Evolutionary conservation across 2,113 vertebrate species (phyloP), one percentile per base, ranked within the genome.

Genomic region (Aspiorhynchus laticeps): DNA sequence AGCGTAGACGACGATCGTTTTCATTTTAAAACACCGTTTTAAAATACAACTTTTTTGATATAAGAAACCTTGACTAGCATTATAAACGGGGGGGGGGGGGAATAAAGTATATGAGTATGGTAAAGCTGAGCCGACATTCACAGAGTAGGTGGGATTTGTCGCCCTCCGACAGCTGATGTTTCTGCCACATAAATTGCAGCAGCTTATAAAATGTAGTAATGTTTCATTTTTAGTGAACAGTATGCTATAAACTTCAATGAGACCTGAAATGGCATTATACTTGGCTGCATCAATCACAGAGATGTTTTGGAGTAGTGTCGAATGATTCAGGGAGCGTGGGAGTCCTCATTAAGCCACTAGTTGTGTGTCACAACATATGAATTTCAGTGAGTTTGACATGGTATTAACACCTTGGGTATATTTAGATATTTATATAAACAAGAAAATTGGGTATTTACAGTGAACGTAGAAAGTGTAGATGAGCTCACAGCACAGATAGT

Each of bases 281-380:
- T 84, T 84, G 82, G 67, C 67, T 84, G 67, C 67, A 84, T 84
- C 69, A 73, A 74, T 84, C 65, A 74, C 82, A 17, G 38, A 84
- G 51, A 33, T 79, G 51, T 74, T 83, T 77, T 56, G 51, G 78
- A 85, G 48, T 78, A 84, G 81, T 73, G 41, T 31, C 63, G 73
- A 77, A 75, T 87, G 83, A 86, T 89, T 77, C 77, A 79, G 59
- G 69, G 59, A 73, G 75, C 81, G 71, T 82, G 65, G 65, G 28
- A 86, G 84, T 84, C 84, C 88, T 86, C 67, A 78, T 84, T 84
- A 86, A 79, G 67, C 74, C 48, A 84, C 82, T 74, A 74, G 69
- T 84, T 65, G 61, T 82, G 56, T 87, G 83, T 79, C 83, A 85
- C 73, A 87, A 78, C 82, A 67, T 82, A 89, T 85, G 83, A 85